These are phyloP conservation scores for Brassicogethes aeneus DNA, from an alignment of 2,888 invertebrate genomes.

Conservation along the genomic window DNA sequence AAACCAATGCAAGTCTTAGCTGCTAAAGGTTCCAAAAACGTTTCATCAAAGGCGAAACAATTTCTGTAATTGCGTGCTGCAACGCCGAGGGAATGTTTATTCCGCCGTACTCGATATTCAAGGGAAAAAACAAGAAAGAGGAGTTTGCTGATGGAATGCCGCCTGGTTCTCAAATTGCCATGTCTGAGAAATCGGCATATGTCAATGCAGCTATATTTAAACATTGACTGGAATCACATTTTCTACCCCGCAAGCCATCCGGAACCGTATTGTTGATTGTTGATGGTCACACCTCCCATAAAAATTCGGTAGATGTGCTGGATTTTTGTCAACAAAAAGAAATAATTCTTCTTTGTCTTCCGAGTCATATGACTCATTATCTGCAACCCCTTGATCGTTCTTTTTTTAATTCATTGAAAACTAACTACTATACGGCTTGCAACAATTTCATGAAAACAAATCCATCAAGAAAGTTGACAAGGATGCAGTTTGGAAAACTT, in stretches of 20 bases:
- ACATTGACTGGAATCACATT: constrained; percentile 25
- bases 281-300: constrained; percentile 28
- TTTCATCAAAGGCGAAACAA: constrained; percentile 12
- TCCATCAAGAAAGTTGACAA: too few relatives aligned
- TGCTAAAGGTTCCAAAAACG: constrained; percentile 9
- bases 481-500: too few relatives aligned
- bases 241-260: constrained; percentile 23
- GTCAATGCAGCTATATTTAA: constrained; percentile 16
- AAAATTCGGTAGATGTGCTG: too few relatives aligned
- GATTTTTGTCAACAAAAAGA: too few relatives aligned
- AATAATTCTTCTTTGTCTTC: too few relatives aligned
- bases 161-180: constrained; percentile 14
- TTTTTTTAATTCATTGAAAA: too few relatives aligned
- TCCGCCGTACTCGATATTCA: constrained; percentile 13
- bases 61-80: constrained; percentile 12
- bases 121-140: constrained; percentile 15
- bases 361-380: too few relatives aligned
- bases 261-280: constrained; percentile 25
- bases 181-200: constrained; percentile 18
- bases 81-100: constrained; percentile 13
- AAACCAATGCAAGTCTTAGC: constrained; percentile 8
- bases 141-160: constrained; percentile 16
- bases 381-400: too few relatives aligned
- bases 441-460: too few relatives aligned
- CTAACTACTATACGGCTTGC: too few relatives aligned